Percentiles rank a stretch among this genome's conserved stretches.
Evolutionary conservation across 2,888 invertebrate species (phyloP).

Genomic region (Auanema sp.): DNA sequence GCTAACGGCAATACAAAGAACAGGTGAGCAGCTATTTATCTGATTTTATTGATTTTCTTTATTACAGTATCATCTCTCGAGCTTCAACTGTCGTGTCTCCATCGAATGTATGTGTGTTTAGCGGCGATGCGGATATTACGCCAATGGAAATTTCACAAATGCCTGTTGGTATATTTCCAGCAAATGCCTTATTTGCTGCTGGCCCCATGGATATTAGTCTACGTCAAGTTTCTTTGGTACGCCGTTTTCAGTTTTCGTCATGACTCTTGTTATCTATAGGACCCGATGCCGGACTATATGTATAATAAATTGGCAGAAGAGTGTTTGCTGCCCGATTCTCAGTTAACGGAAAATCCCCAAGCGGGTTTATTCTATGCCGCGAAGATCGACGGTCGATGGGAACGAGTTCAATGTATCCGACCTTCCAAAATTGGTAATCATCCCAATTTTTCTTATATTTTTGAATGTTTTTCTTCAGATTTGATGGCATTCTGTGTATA

Average conservation of each 20-base stretch:
- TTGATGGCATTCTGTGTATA: conserved; percentile 42
- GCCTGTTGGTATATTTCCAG: conserved; percentile 42
- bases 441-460: neutral
- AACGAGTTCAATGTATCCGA: conserved; percentile 39
- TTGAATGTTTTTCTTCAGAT: conserved; percentile 23
- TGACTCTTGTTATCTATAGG: conserved; percentile 24
- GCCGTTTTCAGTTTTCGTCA: neutral
- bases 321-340: conserved; percentile 29
- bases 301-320: conserved; percentile 46
- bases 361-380: conserved; percentile 38
- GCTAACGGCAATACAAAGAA: neutral
- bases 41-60: conserved; percentile 2
- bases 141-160: conserved; percentile 39
- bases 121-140: conserved; percentile 17
- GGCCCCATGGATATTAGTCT: conserved; percentile 48
- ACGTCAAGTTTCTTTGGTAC: conserved; percentile 40
- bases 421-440: conserved; percentile 39
- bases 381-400: conserved; percentile 42
- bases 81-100: conserved; percentile 1
- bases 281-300: conserved; percentile 56
- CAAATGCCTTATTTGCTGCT: conserved; percentile 46
- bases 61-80: neutral
- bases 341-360: conserved; percentile 16
- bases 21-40: neutral
- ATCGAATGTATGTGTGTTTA: neutral